These are phyloP conservation scores for Lordiphosa collinella DNA, from an alignment of 1,140 invertebrate genomes.

Conservation along the genomic window DNA sequence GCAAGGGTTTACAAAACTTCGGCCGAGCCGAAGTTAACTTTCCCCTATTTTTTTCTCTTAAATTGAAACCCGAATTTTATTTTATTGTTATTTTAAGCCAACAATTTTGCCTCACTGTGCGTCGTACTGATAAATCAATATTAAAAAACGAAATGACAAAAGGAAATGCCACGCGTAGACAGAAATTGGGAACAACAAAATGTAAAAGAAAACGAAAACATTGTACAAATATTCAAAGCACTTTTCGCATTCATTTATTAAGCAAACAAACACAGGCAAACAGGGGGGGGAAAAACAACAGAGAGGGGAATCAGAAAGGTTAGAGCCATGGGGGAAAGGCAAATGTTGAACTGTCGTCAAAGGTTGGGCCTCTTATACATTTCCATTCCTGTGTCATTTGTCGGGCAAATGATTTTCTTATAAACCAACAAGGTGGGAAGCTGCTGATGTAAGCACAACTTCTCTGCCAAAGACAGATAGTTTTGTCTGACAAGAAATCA, in stretches of 20 bases:
- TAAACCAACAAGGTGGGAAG: not conserved
- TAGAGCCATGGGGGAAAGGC: not conserved
- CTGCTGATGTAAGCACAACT: too few species aligned
- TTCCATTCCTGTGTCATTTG: constrained; percentile 40
- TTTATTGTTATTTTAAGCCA: too few species aligned
- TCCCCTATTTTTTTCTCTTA: too few species aligned
- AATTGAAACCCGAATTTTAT: too few species aligned
- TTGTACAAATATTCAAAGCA: constrained; percentile 65
- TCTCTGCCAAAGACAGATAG: too few species aligned
- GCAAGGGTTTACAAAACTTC: too few species aligned
- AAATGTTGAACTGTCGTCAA: constrained; percentile 31
- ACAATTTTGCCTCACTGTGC: constrained; percentile 2
- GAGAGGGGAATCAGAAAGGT: not conserved
- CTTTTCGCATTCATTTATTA: constrained; percentile 61
- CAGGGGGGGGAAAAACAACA: not conserved
- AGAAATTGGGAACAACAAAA: not conserved
- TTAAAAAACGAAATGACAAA: constrained; percentile 31
- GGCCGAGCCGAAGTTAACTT: too few species aligned
- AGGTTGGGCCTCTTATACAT: constrained; percentile 43
- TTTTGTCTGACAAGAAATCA: too few species aligned
- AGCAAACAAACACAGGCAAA: constrained; percentile 41
- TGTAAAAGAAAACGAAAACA: constrained; percentile 21
- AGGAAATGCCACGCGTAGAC: constrained; percentile 38
- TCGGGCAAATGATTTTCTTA: constrained; percentile 22
- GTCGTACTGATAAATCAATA: constrained; percentile 61